A percentile compares a stretch with the other conserved stretches of the same genome.
Conservation (phyloP, 2,113 vertebrate species). For the Brachirus orientalis region DNA sequence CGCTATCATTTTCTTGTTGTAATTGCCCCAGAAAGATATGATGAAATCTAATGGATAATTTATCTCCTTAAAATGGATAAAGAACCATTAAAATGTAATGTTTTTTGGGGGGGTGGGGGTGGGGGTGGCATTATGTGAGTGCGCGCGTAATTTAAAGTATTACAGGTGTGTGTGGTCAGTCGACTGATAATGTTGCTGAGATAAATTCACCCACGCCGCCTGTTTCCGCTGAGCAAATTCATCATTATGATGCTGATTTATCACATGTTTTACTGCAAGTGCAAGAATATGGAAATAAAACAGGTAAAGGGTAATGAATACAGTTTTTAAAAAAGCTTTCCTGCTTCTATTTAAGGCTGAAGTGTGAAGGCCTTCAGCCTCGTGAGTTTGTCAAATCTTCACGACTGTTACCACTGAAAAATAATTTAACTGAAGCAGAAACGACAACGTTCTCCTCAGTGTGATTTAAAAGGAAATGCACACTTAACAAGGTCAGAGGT, state of each 20-base stretch:
- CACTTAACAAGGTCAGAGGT: too few relatives aligned
- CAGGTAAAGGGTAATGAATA: background rate
- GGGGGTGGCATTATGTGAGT: background rate
- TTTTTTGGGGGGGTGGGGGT: conserved; percentile 27
- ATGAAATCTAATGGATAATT: conserved; percentile 99
- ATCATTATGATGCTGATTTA: background rate
- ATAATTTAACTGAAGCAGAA: too few relatives aligned
- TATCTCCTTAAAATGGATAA: conserved; percentile 89
- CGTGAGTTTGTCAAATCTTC: too few relatives aligned
- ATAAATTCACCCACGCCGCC: background rate
- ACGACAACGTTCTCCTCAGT: background rate
- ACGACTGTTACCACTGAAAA: too few relatives aligned
- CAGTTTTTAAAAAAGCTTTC: background rate
- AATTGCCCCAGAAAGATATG: conserved; percentile 99
- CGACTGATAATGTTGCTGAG: background rate
- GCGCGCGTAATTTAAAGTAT: conserved; percentile 4
- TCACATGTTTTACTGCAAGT: too few relatives aligned
- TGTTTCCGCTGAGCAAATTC: background rate
- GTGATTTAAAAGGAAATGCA: too few relatives aligned
- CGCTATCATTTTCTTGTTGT: conserved; percentile 99
- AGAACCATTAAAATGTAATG: conserved; percentile 81
- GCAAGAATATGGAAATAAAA: background rate
- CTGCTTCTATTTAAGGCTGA: background rate
- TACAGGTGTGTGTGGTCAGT: conserved; percentile 28
- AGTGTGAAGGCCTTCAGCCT: background rate